Base-by-base conservation (phyloP, 2,797 vertebrate genomes). In the Chloroceryle amazona region DNA sequence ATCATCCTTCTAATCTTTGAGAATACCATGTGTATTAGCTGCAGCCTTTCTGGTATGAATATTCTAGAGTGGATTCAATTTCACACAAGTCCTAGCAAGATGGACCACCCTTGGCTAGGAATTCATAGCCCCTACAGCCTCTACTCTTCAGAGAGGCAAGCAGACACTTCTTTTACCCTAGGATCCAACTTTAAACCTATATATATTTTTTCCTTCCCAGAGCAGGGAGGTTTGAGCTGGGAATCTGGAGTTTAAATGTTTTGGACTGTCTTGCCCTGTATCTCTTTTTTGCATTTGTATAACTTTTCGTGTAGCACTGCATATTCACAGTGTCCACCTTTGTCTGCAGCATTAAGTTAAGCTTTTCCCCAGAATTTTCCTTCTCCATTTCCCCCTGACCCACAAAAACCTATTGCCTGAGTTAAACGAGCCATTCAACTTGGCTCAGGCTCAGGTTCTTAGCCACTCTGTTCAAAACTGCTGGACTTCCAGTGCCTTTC, bases 31-130 rank as follows among this genome's bases (percentile, higher is more conserved):
- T 54, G 67, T 78, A 92, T 92, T 92, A 95, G 78, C 78, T 93
- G 78, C 71, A 82, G 60, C 55, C 71, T 80, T 96, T 76, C 74
- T 94, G 83, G 42, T 90, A 76, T 73, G 86, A 93, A 89, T 63
- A 49, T 67, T 90, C 35, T 42, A 58, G 41, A 55, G 44, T 11
- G 33, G 86, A 91, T 94, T 92, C 71, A 61, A 47, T 97, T 94
- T 94, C 95, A 78, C 14, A 75, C 66, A 93, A 82, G 71, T 74
- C 81, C 58, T 63, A 73, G 76, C 94, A 94, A 90, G 90, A 93
- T 1, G 4, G 75, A 84, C 66, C 55, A 84, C 82, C 73, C 70
- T 70, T 70, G 58, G 67, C 46, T 79, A 93, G 78, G 76, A 93
- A 92, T 76, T 92, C 60, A 55, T 81, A 66, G 12, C 25, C 37